phyloP scores from a whole-genome alignment of 2,797 vertebrate species.

The Limnodromus scolopaceus region DNA sequence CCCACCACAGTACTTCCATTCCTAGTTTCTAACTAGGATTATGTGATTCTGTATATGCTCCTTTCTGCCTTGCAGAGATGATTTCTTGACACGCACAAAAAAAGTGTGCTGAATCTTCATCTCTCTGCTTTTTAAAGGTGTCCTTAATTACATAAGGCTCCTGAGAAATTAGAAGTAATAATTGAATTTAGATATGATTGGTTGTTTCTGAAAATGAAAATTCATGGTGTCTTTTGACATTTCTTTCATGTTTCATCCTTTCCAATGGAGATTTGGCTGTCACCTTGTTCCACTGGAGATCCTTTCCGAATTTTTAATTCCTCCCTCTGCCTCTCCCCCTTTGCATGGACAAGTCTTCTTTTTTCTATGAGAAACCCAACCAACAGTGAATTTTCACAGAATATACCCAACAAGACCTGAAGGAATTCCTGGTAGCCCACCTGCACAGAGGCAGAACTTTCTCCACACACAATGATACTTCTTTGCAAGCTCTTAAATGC shows the following conservation, averaged over 20 bases:
- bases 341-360: neutral
- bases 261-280: neutral
- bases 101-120: neutral
- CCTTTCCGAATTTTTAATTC: neutral
- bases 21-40: neutral
- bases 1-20: neutral
- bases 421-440: neutral
- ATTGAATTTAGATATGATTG: neutral
- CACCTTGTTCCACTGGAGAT: neutral
- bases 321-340: neutral
- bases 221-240: neutral
- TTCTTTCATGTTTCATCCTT: neutral
- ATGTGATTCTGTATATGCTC: neutral
- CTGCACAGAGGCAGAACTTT: neutral
- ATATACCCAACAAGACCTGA: neutral
- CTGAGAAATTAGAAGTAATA: neutral
- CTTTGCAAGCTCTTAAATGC: neutral
- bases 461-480: neutral
- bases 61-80: neutral
- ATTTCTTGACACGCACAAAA: neutral
- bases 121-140: neutral
- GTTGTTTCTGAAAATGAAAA: neutral
- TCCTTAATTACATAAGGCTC: neutral
- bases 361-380: neutral
- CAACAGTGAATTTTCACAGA: neutral